Evolutionary conservation across 2,797 vertebrate species (phyloP).

Genomic region (Denticeps clupeoides): DNA sequence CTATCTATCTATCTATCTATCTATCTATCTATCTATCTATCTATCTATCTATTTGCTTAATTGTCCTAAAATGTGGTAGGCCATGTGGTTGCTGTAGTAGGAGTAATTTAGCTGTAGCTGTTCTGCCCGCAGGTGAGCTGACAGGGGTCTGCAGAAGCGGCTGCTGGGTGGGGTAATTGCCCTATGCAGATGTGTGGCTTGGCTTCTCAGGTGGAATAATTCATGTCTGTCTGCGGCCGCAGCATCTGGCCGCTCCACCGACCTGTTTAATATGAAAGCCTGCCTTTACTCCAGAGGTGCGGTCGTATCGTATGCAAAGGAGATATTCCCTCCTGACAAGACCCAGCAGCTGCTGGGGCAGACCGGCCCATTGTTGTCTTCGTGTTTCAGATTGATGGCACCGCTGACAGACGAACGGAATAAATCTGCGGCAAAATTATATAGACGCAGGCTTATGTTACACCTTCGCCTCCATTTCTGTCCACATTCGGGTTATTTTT

Average conservation of each 20-base stretch:
- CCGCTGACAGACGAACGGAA: slow-evolving; percentile 46
- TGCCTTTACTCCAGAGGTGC: slow-evolving; percentile 2
- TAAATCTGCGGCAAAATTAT: slow-evolving; percentile 49
- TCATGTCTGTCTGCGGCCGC: slow-evolving; percentile 22
- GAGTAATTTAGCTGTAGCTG: too few species aligned
- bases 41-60: too few species aligned
- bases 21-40: too few species aligned
- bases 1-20: too few species aligned
- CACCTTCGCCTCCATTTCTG: slow-evolving; percentile 15
- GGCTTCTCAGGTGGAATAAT: slow-evolving; percentile 33
- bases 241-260: slow-evolving; percentile 28
- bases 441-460: slow-evolving; percentile 45
- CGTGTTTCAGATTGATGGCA: slow-evolving; percentile 53
- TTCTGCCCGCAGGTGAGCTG: too few species aligned
- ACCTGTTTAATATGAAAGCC: slow-evolving; percentile 41
- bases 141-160: too few species aligned
- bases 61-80: too few species aligned
- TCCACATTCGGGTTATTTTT: neutral
- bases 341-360: slow-evolving; percentile 49
- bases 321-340: slow-evolving; percentile 39
- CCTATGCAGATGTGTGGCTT: slow-evolving; percentile 34
- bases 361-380: slow-evolving; percentile 44
- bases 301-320: slow-evolving; percentile 42
- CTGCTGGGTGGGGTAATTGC: too few species aligned
- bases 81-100: too few species aligned